Base-by-base conservation (phyloP, 2,113 vertebrate species). In the Mustelus asterias region DNA sequence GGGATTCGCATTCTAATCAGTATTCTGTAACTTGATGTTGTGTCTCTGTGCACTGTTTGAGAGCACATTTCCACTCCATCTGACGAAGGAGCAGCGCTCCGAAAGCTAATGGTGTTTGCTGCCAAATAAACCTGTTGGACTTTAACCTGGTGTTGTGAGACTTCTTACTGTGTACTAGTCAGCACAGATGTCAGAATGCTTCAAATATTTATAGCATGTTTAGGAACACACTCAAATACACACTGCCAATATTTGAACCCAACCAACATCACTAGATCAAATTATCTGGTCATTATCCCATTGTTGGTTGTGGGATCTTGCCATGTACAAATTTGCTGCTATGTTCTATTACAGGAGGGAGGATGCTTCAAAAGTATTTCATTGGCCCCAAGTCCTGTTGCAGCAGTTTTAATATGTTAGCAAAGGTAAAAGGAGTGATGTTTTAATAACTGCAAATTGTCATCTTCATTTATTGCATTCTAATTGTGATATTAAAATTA, bases 401-500 rank as follows among this genome's bases (percentile, higher is more conserved):
- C 89, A n/a, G 37, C 33, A 63, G 63, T 20, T 93, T 93, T 65
- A 93, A 93, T 67, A 37, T 37, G 1, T 65, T 20, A 63, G 58
- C n/a, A 7, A 60, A 13, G 89, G 60, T 33, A 65, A 29, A 63
- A 65, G 29, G 14, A 37, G 54, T 90, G 54, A n/a, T 92, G 89
- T 37, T 92, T 65, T 65, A 92, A 92, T 63, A 22, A 93, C n/a
- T 14, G 18, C 60, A 22, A 41, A n/a, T 67, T 37, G 60, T 92
- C 89, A 93, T n/a, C 63, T 93, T 93, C 33, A 65, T 65, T 65
- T 63, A 37, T 63, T 58, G 65, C 89, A 93, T n/a, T 65, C 37
- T 63, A 93, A 93, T 65, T 65, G 89, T 58, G 37, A 41, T 63
- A 65, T 93, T 37, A 93, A 65, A 93, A 93, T 93, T n/a, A 18